These are phyloP conservation scores for Phthorimaea operculella DNA, from an alignment of 1,140 invertebrate species.

Conservation along the genomic window DNA sequence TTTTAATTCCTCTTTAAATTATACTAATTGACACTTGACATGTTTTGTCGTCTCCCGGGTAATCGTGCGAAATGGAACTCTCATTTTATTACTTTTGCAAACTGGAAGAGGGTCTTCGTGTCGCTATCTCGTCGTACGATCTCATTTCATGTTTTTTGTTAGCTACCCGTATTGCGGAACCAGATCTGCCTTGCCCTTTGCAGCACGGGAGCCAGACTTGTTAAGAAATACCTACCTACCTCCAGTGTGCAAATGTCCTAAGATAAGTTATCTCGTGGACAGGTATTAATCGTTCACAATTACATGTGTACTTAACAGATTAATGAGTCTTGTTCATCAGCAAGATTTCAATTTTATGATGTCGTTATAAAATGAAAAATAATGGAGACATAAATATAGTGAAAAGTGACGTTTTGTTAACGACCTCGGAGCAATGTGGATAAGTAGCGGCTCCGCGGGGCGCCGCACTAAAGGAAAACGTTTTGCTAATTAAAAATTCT, in stretches of 20 bases:
- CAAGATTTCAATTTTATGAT: conserved; percentile 45
- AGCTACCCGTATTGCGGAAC: conserved; percentile 3
- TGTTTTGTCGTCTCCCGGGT: conserved; percentile 59
- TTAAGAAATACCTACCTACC: background rate
- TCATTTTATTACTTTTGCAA: conserved; percentile 43
- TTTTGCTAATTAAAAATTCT: conserved; percentile 56
- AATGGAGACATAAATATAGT: conserved; percentile 63
- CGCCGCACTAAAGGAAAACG: conserved; percentile 33
- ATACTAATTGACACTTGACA: conserved; percentile 60
- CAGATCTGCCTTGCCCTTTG: background rate
- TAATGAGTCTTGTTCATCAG: conserved; percentile 18
- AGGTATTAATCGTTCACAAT: background rate
- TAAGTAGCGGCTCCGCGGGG: conserved; percentile 52
- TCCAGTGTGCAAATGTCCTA: background rate
- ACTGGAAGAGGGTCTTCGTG: conserved; percentile 19
- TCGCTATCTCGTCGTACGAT: conserved; percentile 21
- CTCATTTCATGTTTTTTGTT: conserved; percentile 19
- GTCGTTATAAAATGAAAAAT: conserved; percentile 54
- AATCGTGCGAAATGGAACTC: conserved; percentile 55
- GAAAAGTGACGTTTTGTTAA: conserved; percentile 63
- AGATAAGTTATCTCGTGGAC: background rate
- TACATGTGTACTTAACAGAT: background rate
- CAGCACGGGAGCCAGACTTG: background rate
- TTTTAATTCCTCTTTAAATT: conserved; percentile 59
- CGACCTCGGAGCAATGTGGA: conserved; percentile 46